Conservation (phyloP, 2,797 vertebrate genomes). For the Centroberyx gerrardi region DNA sequence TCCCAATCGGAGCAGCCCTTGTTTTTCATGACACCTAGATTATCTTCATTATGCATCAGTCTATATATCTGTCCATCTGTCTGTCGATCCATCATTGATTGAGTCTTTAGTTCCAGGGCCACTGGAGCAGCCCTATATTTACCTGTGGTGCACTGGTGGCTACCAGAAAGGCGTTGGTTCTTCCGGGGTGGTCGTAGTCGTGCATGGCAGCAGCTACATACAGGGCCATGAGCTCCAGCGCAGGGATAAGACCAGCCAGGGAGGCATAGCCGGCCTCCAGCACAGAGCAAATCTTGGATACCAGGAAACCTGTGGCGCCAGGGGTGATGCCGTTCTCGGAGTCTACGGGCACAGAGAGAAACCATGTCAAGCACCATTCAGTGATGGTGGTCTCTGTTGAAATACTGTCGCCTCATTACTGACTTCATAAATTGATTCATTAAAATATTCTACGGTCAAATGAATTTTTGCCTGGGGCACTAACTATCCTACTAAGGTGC, state of each 20-base stretch:
- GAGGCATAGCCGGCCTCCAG: conserved; percentile 90
- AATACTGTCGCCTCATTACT: too few relatives aligned
- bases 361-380: background rate
- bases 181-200: conserved; percentile 97
- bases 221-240: conserved; percentile 95
- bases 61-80: background rate
- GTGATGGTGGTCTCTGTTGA: background rate
- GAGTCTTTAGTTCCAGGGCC: too few relatives aligned
- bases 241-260: conserved; percentile 93
- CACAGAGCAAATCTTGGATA: conserved; percentile 88
- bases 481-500: too few relatives aligned
- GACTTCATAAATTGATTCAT: too few relatives aligned
- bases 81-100: background rate
- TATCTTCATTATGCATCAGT: background rate
- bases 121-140: conserved; percentile 10
- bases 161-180: conserved; percentile 97
- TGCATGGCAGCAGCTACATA: conserved; percentile 99
- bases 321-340: conserved; percentile 91
- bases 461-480: background rate
- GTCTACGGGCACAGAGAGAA: conserved; percentile 76
- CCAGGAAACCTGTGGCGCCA: conserved; percentile 89
- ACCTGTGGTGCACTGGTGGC: conserved; percentile 94
- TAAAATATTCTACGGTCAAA: too few relatives aligned
- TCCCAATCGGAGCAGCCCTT: background rate
- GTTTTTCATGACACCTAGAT: background rate